Evolutionary conservation across 2,113 vertebrate species (phyloP).

Genomic region (Eurypyga helias): DNA sequence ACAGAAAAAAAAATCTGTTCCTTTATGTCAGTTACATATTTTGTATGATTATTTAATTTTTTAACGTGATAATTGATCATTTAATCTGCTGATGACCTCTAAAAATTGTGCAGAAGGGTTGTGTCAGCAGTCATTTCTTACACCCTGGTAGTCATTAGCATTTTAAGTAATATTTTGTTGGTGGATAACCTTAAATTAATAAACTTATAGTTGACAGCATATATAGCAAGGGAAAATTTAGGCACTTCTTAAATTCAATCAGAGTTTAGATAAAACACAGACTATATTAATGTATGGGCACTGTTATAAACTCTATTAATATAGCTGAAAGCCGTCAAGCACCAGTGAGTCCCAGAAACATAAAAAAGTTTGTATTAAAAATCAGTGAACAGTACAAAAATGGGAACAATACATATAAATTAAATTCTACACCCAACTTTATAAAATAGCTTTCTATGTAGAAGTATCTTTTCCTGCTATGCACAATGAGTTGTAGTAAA

Average conservation of each 20-base stretch:
- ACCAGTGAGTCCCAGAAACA: constrained; percentile 80
- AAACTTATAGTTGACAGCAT: constrained; percentile 66
- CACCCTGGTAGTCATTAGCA: constrained; percentile 28
- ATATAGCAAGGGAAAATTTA: constrained; percentile 67
- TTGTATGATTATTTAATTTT: background rate
- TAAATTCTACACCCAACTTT: constrained; percentile 81
- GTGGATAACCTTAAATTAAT: constrained; percentile 73
- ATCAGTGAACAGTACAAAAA: constrained; percentile 84
- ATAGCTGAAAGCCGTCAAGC: constrained; percentile 82
- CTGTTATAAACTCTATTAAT: constrained; percentile 84
- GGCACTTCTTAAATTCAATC: constrained; percentile 80
- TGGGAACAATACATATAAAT: constrained; percentile 86
- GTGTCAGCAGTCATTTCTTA: background rate
- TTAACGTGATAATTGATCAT: background rate
- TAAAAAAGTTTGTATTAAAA: constrained; percentile 90
- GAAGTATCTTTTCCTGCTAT: constrained; percentile 64
- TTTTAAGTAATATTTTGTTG: constrained; percentile 65
- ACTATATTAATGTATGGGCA: constrained; percentile 79
- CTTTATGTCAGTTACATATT: background rate
- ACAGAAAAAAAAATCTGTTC: background rate
- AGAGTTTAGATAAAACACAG: constrained; percentile 79
- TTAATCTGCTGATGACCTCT: background rate
- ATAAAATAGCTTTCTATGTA: constrained; percentile 71
- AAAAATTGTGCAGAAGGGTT: background rate
- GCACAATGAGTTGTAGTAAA: constrained; percentile 60